Conservation (phyloP, 2,888 invertebrate species). For the Eupeodes luniger region DNA sequence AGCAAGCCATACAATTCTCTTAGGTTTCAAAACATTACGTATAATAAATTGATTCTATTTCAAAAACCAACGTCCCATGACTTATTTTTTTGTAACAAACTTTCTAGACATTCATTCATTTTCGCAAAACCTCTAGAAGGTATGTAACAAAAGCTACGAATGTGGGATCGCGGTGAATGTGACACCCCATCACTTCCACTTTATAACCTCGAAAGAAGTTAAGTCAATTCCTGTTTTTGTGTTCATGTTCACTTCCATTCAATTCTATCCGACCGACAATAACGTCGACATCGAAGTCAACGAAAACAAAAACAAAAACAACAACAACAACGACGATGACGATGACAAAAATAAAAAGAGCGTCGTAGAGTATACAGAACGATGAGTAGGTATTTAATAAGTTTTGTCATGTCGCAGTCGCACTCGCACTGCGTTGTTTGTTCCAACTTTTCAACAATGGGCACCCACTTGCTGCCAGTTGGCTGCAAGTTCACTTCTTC, state of each 20-base stretch:
- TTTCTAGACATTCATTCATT: constrained; percentile 68
- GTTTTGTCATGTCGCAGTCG: constrained; percentile 74
- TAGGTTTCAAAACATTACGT: constrained; percentile 11
- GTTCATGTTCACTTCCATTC: constrained; percentile 10
- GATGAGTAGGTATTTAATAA: constrained; percentile 60
- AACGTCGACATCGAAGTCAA: not conserved
- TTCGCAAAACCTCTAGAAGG: constrained; percentile 10
- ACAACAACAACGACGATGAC: constrained; percentile 14
- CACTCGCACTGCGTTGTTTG: constrained; percentile 63
- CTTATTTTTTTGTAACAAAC: constrained; percentile 56
- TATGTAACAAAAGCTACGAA: not conserved
- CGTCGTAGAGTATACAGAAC: constrained; percentile 40
- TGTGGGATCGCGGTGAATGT: constrained; percentile 47
- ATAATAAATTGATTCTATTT: constrained; percentile 41
- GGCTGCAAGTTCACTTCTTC: constrained; percentile 56
- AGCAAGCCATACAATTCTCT: constrained; percentile 19
- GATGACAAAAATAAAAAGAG: constrained; percentile 23
- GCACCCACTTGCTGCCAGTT: constrained; percentile 76
- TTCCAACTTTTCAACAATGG: constrained; percentile 50
- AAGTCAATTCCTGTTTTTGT: constrained; percentile 22
- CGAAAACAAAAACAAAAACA: not conserved
- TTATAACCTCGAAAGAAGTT: constrained; percentile 51
- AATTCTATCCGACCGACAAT: constrained; percentile 30
- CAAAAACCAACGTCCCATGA: constrained; percentile 61
- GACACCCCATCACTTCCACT: constrained; percentile 62